Conservation (phyloP, 1,140 invertebrate species). For the Drosophila fuyamai region DNA sequence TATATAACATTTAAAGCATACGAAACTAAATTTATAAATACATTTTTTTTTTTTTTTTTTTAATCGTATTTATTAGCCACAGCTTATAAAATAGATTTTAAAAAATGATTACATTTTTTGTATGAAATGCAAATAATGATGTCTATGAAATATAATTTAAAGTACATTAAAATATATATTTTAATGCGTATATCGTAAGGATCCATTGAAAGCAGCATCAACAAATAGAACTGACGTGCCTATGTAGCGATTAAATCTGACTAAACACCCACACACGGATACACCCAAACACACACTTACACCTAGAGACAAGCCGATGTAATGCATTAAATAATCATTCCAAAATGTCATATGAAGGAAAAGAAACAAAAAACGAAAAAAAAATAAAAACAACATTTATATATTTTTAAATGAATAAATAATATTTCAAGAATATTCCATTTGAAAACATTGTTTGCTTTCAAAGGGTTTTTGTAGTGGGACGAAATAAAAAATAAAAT, state of each 20-base stretch:
- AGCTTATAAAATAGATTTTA: constrained; percentile 26
- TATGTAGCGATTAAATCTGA: constrained; percentile 77
- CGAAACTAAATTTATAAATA: constrained; percentile 16
- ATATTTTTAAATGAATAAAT: constrained; percentile 58
- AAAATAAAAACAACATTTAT: constrained; percentile 41
- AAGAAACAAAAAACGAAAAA: constrained; percentile 26
- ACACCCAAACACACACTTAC: constrained; percentile 34
- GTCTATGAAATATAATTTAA: constrained; percentile 15
- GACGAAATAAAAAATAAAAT: too few species aligned
- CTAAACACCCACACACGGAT: constrained; percentile 34
- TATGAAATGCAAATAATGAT: constrained; percentile 50
- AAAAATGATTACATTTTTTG: constrained; percentile 27
- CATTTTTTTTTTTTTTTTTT: constrained; percentile 33
- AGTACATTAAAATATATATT: constrained; percentile 17
- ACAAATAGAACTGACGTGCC: constrained; percentile 80
- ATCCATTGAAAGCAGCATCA: constrained; percentile 61
- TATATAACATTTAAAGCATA: constrained; percentile 30
- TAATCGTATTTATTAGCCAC: constrained; percentile 36
- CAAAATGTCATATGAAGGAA: constrained; percentile 71
- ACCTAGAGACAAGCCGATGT: constrained; percentile 55
- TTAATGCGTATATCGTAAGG: constrained; percentile 40
- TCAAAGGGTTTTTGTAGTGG: constrained; percentile 17
- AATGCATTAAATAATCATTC: constrained; percentile 76
- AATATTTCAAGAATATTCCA: constrained; percentile 8
- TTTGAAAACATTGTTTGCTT: constrained; percentile 14